A percentile compares a stretch with the other conserved stretches of the same genome.
These are phyloP conservation scores for Nasonia giraulti DNA, from an alignment of 1,140 invertebrate genomes.

Conservation along the genomic window DNA sequence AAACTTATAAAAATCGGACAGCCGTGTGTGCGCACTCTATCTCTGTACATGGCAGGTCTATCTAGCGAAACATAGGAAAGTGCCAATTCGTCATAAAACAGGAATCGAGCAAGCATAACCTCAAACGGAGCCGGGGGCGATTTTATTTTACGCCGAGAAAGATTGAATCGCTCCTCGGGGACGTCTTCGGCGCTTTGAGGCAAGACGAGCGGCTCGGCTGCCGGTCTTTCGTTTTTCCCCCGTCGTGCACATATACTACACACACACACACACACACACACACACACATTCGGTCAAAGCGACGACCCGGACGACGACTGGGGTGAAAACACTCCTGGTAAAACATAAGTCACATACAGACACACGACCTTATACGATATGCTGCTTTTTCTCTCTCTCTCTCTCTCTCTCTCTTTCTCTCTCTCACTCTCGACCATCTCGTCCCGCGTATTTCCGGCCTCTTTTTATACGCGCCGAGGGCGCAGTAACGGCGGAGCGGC, in stretches of 20 bases:
- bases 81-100: constrained; percentile 51
- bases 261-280: no score
- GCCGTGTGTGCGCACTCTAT: no score
- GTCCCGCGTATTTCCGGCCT: background rate
- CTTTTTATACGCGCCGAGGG: constrained; percentile 12
- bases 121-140: constrained; percentile 43
- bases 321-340: constrained; percentile 4
- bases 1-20: no score
- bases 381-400: background rate
- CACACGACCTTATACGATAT: no score
- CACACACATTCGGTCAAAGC: background rate
- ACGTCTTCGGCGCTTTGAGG: constrained; percentile 45
- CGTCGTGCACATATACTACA: background rate
- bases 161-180: constrained; percentile 51
- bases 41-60: constrained; percentile 29
- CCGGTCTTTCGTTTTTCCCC: background rate
- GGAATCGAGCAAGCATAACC: constrained; percentile 47
- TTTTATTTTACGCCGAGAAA: constrained; percentile 51
- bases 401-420: background rate
- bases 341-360: constrained; percentile 31
- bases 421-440: background rate
- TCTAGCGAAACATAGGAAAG: constrained; percentile 43
- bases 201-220: constrained; percentile 2
- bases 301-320: background rate
- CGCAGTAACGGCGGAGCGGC: background rate